A percentile compares a stretch with the other conserved stretches of the same genome.
These are phyloP conservation scores for Rhodophaea formosa DNA, from an alignment of 2,888 invertebrate genomes.

Conservation along the genomic window DNA sequence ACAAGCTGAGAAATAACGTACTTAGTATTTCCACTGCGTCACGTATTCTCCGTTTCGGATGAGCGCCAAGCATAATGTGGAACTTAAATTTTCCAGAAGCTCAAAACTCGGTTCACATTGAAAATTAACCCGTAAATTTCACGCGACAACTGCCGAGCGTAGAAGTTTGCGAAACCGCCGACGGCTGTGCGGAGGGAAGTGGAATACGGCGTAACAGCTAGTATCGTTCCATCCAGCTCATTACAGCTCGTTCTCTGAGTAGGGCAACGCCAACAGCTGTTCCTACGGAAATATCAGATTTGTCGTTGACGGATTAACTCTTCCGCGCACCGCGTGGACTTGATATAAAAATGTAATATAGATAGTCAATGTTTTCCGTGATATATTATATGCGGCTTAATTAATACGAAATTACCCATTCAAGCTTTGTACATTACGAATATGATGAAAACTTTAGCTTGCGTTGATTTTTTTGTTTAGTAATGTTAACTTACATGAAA, in stretches of 20 bases:
- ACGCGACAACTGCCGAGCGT: slow-evolving; percentile 74
- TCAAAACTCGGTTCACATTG: slow-evolving; percentile 67
- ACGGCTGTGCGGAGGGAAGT: slow-evolving; percentile 53
- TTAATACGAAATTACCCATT: no score
- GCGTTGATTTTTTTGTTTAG: no score
- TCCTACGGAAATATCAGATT: slow-evolving; percentile 25
- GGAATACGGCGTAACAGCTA: slow-evolving; percentile 47
- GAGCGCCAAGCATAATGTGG: slow-evolving; percentile 52
- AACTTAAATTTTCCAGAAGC: slow-evolving; percentile 68
- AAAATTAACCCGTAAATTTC: slow-evolving; percentile 80
- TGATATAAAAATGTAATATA: background rate
- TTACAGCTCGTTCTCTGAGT: slow-evolving; percentile 51
- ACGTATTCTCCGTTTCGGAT: slow-evolving; percentile 38
- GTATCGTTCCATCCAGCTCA: slow-evolving; percentile 54
- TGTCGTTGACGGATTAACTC: slow-evolving; percentile 19
- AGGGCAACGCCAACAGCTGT: slow-evolving; percentile 28
- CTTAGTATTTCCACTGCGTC: slow-evolving; percentile 29
- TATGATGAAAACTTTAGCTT: no score
- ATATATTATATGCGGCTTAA: no score
- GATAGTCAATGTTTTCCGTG: background rate
- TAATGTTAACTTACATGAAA: no score
- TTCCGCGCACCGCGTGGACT: background rate
- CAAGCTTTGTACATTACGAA: no score
- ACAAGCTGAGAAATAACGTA: slow-evolving; percentile 14
- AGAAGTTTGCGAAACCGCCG: slow-evolving; percentile 75